Base-by-base conservation (phyloP, 2,113 vertebrate genomes). In the Colinus virginianus region DNA sequence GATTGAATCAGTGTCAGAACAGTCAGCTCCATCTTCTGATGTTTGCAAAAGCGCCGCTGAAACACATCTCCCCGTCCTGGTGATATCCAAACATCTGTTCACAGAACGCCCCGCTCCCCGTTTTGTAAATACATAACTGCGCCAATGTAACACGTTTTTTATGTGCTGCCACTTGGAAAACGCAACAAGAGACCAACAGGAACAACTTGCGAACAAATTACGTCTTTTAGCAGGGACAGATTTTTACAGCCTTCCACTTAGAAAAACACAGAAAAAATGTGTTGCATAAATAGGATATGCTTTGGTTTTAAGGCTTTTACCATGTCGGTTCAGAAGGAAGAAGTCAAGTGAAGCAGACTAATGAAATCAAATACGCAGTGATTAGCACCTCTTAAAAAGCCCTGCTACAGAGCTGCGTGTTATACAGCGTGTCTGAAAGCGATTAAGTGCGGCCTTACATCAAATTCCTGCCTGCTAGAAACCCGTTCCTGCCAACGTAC, bases 51-150 rank as follows among this genome's bases (percentile, higher is more conserved):
- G 88, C 0, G 5, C 90, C 91, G 89, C 92, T 91, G 89, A 94
- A 93, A 94, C 76, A 67, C 85, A 87, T 78, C 93, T 87, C 42
- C 90, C 93, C 83, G 81, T 71, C 88, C 66, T 86, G 82, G 90
- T 74, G 90, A 94, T 77, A 94, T 83, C 78, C 56, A 97, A 96
- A 93, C 82, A 96, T 90, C 95, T 96, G 94, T 59, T 97, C 42
- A 21, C 69, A 95, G 85, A 93, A 91, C 38, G 75, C 42, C 88
- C 14, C 19, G 51, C 74, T 96, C 94, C 79, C 53, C 74, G 5
- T 95, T 96, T 93, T 82, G 89, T 87, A 95, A 96, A 90, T 78
- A 91, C 71, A 46, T 58, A 96, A 94, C 68, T 78, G 66, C 34
- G 74, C 55, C 96, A 87, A 91, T 75, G 40, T 75, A 81, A 81